These are phyloP conservation scores for Crematogaster levior DNA, from an alignment of 2,888 invertebrate species.

Conservation along the genomic window DNA sequence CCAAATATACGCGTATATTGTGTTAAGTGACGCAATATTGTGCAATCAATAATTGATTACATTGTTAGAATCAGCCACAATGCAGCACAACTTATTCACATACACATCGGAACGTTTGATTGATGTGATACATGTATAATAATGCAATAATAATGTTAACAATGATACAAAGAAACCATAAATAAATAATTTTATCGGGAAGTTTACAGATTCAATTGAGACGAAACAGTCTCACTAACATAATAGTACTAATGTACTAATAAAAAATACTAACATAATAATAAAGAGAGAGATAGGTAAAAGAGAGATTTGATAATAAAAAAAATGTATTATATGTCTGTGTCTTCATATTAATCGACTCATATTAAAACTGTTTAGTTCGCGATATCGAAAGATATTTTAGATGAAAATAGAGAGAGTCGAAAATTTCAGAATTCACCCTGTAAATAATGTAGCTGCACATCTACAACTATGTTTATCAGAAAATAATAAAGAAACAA, in stretches of 20 bases:
- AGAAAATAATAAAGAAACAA: slow-evolving; percentile 3
- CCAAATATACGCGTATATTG: slow-evolving; percentile 32
- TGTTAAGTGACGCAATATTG: slow-evolving; percentile 35
- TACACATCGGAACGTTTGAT: not conserved
- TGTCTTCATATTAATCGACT: not conserved
- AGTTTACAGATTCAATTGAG: not conserved
- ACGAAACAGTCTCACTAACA: not conserved
- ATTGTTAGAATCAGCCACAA: slow-evolving; percentile 50
- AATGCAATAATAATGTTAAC: slow-evolving; percentile 21
- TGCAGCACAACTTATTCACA: slow-evolving; percentile 43
- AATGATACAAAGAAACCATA: not conserved
- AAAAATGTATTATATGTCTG: not conserved
- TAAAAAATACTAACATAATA: not conserved
- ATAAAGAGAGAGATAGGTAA: not conserved
- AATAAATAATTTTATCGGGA: not conserved
- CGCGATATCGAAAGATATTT: not conserved
- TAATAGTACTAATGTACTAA: not conserved
- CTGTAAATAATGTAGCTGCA: not conserved
- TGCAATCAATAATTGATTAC: slow-evolving; percentile 46
- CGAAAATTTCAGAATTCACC: not conserved
- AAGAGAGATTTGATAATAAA: not conserved
- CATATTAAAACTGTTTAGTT: not conserved
- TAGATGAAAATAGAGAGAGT: not conserved
- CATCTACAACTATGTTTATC: not conserved
- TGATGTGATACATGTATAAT: slow-evolving; percentile 16